Conservation (phyloP, 1,140 invertebrate genomes). For the Samia ricini region DNA sequence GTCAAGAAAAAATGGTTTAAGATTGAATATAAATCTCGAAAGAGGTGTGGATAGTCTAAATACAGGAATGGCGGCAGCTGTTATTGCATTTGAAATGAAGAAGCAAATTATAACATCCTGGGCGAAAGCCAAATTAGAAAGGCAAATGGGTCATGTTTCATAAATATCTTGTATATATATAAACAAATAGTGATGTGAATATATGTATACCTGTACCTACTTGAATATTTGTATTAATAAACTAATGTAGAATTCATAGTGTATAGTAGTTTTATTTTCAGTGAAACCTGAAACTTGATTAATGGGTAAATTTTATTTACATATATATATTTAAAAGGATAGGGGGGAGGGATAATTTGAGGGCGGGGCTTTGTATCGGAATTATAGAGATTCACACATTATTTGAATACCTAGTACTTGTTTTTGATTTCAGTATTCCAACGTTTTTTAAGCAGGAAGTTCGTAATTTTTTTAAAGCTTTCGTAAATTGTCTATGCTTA, state of each 20-base stretch:
- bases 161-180: slow-evolving; percentile 20
- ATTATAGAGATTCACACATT: too few relatives aligned
- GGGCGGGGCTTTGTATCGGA: too few relatives aligned
- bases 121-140: slow-evolving; percentile 40
- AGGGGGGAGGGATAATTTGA: too few relatives aligned
- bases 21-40: slow-evolving; percentile 88
- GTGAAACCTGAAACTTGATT: too few relatives aligned
- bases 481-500: too few relatives aligned
- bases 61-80: slow-evolving; percentile 86
- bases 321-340: too few relatives aligned
- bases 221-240: not conserved
- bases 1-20: slow-evolving; percentile 76
- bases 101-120: slow-evolving; percentile 80
- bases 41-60: slow-evolving; percentile 92
- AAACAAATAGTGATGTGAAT: not conserved
- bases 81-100: slow-evolving; percentile 92
- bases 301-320: too few relatives aligned
- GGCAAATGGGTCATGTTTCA: slow-evolving; percentile 24
- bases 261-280: not conserved
- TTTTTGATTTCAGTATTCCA: too few relatives aligned
- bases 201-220: not conserved
- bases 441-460: too few relatives aligned
- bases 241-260: not conserved
- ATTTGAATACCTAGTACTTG: too few relatives aligned
- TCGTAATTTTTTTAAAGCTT: too few relatives aligned